A percentile compares a stretch with the other conserved stretches of the same genome.
phyloP scores from a whole-genome alignment of 2,113 vertebrate species.

The Chiloscyllium plagiosum region DNA sequence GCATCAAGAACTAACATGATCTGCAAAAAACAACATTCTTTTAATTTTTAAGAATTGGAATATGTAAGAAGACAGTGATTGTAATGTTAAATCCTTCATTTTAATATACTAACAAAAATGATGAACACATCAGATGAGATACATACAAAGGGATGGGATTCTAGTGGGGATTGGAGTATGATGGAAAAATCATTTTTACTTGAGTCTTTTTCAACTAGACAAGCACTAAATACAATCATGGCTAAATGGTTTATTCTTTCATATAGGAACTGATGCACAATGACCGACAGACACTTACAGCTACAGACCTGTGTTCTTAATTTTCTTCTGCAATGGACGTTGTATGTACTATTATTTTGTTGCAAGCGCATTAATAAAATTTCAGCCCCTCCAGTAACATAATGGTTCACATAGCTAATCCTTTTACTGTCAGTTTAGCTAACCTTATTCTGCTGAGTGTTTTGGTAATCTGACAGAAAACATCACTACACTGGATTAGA shows the following conservation, averaged over 20 bases:
- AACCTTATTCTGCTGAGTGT: not conserved
- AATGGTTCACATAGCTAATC: conserved; percentile 18
- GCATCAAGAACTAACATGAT: not conserved
- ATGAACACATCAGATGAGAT: not conserved
- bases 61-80: not conserved
- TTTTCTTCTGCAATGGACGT: not conserved
- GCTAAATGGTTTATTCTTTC: not conserved
- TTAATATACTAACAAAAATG: not conserved
- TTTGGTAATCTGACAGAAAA: conserved; percentile 30
- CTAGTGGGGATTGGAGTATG: not conserved
- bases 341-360: not conserved
- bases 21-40: not conserved
- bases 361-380: not conserved
- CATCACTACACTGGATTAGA: conserved; percentile 25
- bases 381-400: not conserved
- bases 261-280: not conserved
- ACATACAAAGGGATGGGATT: not conserved
- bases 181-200: not conserved
- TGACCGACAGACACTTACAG: not conserved
- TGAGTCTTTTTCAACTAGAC: not conserved
- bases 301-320: not conserved
- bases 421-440: conserved; percentile 24
- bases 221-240: not conserved
- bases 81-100: not conserved
- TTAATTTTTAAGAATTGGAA: not conserved